A percentile compares a stretch with the other conserved stretches of the same genome.
These are phyloP conservation scores for Drosophila setosimentum DNA, from an alignment of 2,888 invertebrate genomes.

Conservation along the genomic window DNA sequence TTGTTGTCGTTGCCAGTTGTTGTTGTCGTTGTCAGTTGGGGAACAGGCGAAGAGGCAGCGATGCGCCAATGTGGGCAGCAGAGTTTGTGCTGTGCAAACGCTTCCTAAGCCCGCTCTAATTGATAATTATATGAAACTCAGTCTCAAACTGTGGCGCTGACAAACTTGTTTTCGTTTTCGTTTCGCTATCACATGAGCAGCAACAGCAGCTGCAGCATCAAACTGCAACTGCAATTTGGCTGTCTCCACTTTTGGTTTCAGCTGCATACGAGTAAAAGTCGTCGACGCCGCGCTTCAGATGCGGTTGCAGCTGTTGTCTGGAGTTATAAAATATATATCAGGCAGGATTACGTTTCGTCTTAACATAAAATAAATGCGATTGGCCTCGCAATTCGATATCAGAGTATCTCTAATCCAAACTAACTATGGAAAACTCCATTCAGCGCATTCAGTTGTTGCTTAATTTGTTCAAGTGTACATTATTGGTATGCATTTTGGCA, in stretches of 20 bases:
- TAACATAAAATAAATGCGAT: slow-evolving; percentile 67
- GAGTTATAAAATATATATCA: slow-evolving; percentile 70
- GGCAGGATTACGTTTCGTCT: slow-evolving; percentile 63
- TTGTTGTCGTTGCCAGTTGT: slow-evolving; percentile 42
- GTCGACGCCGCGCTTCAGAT: slow-evolving; percentile 37
- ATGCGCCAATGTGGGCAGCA: slow-evolving; percentile 43
- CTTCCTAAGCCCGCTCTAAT: slow-evolving; percentile 73
- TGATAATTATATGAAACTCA: slow-evolving; percentile 67
- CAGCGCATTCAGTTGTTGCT: background rate
- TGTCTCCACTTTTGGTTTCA: slow-evolving; percentile 74
- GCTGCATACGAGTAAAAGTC: slow-evolving; percentile 69
- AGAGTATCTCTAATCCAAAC: slow-evolving; percentile 11
- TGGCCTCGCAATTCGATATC: slow-evolving; percentile 35
- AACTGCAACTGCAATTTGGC: slow-evolving; percentile 35
- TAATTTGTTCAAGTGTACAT: background rate
- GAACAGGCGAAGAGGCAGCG: slow-evolving; percentile 35
- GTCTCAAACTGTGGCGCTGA: slow-evolving; percentile 21
- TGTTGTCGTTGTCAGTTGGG: slow-evolving; percentile 30
- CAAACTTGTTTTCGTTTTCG: slow-evolving; percentile 57
- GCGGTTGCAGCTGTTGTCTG: slow-evolving; percentile 62
- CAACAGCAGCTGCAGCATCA: slow-evolving; percentile 7
- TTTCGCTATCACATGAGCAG: slow-evolving; percentile 40
- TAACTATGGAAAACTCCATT: slow-evolving; percentile 4
- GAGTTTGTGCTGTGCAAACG: slow-evolving; percentile 16
- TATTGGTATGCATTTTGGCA: background rate